phyloP scores from a whole-genome alignment of 2,797 vertebrate genomes.

The Distichodus sexfasciatus region DNA sequence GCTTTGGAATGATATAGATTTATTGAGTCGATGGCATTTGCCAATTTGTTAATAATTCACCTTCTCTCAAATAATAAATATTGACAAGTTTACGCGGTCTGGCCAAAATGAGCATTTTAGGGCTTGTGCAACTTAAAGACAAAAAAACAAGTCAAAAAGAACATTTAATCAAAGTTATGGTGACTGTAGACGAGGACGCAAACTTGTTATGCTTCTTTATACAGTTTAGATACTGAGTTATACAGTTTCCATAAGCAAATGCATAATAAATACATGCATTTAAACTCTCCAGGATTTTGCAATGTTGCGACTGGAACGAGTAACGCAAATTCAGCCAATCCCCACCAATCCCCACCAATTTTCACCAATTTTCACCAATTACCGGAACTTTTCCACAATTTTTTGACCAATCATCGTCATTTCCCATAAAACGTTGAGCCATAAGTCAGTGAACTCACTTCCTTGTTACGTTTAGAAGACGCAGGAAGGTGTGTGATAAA shows the following conservation, averaged over 20 bases:
- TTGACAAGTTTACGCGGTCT: neutral
- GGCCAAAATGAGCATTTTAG: neutral
- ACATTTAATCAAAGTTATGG: constrained; percentile 1
- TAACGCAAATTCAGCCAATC: no score
- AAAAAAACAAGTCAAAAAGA: neutral
- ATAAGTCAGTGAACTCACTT: no score
- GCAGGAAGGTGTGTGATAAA: no score
- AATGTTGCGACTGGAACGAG: no score
- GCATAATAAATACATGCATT: no score
- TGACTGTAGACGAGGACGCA: neutral
- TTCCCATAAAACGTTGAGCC: no score
- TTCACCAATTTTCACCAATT: no score
- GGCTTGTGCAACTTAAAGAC: constrained; percentile 11
- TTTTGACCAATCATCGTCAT: no score
- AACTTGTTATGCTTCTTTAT: neutral
- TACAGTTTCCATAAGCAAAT: neutral
- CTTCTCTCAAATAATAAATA: neutral
- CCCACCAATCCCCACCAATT: no score
- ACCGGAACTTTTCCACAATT: no score
- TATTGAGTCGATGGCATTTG: constrained; percentile 14
- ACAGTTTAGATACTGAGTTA: neutral
- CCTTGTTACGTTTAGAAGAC: no score
- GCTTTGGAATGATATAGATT: constrained; percentile 28
- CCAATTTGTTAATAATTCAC: constrained; percentile 33
- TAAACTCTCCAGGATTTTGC: no score